phyloP scores from a whole-genome alignment of 2,797 vertebrate species.

The Sardinella longiceps region DNA sequence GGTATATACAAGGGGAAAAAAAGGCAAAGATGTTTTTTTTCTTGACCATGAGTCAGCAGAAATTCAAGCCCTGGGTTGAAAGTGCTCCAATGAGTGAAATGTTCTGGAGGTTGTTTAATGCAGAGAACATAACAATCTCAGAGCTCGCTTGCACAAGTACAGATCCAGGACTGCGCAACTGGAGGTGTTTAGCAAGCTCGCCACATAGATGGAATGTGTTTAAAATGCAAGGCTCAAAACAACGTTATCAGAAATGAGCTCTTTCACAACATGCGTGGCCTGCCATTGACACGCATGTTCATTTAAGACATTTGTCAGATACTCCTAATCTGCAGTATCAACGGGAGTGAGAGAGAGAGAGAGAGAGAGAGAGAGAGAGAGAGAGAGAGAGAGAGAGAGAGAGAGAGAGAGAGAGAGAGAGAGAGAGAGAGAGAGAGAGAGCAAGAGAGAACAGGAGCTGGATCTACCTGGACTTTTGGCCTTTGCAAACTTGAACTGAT shows the following conservation, averaged over 20 bases:
- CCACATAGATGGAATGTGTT: neutral
- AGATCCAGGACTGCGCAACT: neutral
- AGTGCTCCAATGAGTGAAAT: neutral
- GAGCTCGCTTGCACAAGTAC: neutral
- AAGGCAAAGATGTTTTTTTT: neutral
- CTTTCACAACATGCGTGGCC: neutral
- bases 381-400: neutral
- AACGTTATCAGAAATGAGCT: neutral
- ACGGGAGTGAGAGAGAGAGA: neutral
- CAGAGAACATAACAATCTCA: neutral
- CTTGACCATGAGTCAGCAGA: slow-evolving; percentile 1
- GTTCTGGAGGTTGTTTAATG: neutral
- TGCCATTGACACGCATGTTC: neutral
- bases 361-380: neutral
- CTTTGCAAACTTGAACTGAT: slow-evolving; percentile 29
- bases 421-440: neutral
- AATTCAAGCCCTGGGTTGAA: neutral
- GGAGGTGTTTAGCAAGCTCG: neutral
- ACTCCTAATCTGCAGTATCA: neutral
- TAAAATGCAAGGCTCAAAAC: neutral
- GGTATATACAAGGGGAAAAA: neutral
- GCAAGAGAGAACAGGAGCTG: neutral
- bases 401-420: neutral
- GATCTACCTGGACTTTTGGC: slow-evolving; percentile 35
- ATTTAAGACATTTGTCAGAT: neutral